Percentiles rank a stretch among this genome's conserved stretches.
Conservation (phyloP, 2,888 invertebrate genomes). For the Autographa gamma region DNA sequence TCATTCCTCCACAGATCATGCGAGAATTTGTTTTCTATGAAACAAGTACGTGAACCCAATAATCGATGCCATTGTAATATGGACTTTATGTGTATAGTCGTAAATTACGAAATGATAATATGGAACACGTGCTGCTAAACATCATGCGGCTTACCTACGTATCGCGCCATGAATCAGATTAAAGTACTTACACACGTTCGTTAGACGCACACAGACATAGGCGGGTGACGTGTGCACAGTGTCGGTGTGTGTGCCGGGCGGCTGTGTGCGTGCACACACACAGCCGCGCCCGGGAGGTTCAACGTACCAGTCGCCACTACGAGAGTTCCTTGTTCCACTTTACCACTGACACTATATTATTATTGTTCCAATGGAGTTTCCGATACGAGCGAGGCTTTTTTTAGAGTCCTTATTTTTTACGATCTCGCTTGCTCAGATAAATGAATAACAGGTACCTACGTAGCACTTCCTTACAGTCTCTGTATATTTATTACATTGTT, state of each 20-base stretch:
- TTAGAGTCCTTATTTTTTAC: constrained; percentile 67
- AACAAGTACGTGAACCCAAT: constrained; percentile 26
- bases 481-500: not conserved
- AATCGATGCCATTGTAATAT: constrained; percentile 27
- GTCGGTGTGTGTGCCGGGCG: constrained; percentile 54
- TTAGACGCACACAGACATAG: constrained; percentile 64
- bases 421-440: constrained; percentile 20
- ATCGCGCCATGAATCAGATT: constrained; percentile 82
- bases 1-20: constrained; percentile 46
- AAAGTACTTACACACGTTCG: constrained; percentile 69
- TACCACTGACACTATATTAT: constrained; percentile 87
- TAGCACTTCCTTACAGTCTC: constrained; percentile 2
- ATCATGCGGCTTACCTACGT: constrained; percentile 67
- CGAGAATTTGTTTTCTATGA: constrained; percentile 51
- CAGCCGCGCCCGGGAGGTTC: constrained; percentile 75
- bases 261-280: constrained; percentile 70
- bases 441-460: constrained; percentile 5
- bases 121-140: constrained; percentile 56
- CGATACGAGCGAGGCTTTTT: constrained; percentile 71
- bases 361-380: constrained; percentile 85
- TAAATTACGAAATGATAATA: constrained; percentile 47
- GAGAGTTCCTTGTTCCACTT: constrained; percentile 89
- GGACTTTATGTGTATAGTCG: constrained; percentile 36
- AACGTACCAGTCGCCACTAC: constrained; percentile 87
- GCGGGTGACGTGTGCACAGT: constrained; percentile 52